Percentiles rank a stretch among this genome's conserved stretches.
These are phyloP conservation scores for Spondyliosoma cantharus DNA, from an alignment of 2,797 vertebrate species.

Conservation along the genomic window DNA sequence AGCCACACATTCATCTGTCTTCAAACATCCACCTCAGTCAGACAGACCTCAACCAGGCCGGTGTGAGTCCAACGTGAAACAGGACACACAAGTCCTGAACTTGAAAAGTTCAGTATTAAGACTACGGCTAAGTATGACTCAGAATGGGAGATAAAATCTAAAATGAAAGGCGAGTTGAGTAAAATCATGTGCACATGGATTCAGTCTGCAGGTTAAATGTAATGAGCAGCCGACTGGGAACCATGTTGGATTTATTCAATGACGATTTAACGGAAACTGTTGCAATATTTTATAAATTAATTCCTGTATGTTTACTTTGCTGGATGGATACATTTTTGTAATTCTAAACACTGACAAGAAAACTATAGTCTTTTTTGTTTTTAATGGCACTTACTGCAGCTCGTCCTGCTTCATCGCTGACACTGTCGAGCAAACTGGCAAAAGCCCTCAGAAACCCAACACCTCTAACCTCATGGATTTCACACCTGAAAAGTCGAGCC, in stretches of 20 bases:
- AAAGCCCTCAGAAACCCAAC: slow-evolving; percentile 4
- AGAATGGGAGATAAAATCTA: not conserved
- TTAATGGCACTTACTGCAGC: slow-evolving; percentile 55
- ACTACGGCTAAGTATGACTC: not conserved
- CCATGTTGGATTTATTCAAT: not conserved
- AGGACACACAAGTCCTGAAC: not conserved
- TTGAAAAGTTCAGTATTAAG: not conserved
- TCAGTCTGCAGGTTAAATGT: slow-evolving; percentile 7
- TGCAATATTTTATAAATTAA: not conserved
- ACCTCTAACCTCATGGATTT: not conserved
- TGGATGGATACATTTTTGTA: not conserved
- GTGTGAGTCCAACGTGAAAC: not conserved
- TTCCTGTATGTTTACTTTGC: not conserved
- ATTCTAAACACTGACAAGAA: slow-evolving; percentile 7
- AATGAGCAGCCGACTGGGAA: not conserved
- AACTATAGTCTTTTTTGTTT: not conserved
- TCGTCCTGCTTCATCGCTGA: slow-evolving; percentile 9
- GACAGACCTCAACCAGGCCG: not conserved
- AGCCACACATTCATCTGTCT: too few relatives aligned
- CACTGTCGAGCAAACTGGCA: slow-evolving; percentile 13
- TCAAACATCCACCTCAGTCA: too few relatives aligned
- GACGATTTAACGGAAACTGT: not conserved
- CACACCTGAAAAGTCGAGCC: slow-evolving; percentile 14
- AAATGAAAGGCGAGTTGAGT: not conserved
- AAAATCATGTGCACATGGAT: not conserved